Base-by-base conservation (phyloP, 2,888 invertebrate species). In the Lasioglossum malachurum region DNA sequence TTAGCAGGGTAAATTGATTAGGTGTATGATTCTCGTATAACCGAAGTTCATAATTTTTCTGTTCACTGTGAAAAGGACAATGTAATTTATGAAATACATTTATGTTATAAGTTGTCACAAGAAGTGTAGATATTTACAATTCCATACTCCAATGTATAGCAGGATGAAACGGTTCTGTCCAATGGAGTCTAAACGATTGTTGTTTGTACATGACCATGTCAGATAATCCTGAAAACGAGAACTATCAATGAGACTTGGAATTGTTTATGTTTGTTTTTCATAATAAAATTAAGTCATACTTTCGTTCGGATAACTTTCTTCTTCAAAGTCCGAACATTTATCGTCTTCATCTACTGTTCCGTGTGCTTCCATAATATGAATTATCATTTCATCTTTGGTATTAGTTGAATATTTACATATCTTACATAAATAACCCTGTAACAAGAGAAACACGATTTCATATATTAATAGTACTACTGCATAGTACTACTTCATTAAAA, bases 11-110 rank as follows among this genome's bases (percentile, higher is more conserved):
- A 87, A 94, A 95, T n/a, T 91, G 82, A 87, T 95, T 95, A 27
- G 92, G 93, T 23, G 84, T 90, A 94, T 96, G 95, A 35, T 96
- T 92, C 10, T 95, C 89, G 89, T 96, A 97, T 80, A 97, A 92
- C 16, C 88, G 92, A 14, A 94, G 64, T 67, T 90, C 83, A 82
- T 94, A 95, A 91, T 95, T 93, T 57, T 93, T 88, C 60, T 88
- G 67, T 87, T 93, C 92, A 80, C 94, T 94, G 10, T 38, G 57
- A 85, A 80, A 87, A 85, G 60, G 83, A 79, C 44, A 60, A 31
- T 78, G 77, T 73, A 46, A 81, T 77, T 57, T 67, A 75, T 60
- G 89, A 75, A 75, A 38, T 23, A 74, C 46, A 38, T 38, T 69
- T 69, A 0, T 38, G n/a, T n/a, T 71, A 23, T n/a, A n/a, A n/a